Percentiles rank a stretch among this genome's conserved stretches.
Evolutionary conservation across 2,888 invertebrate species (phyloP).

Genomic region (Dynastes grantii): DNA sequence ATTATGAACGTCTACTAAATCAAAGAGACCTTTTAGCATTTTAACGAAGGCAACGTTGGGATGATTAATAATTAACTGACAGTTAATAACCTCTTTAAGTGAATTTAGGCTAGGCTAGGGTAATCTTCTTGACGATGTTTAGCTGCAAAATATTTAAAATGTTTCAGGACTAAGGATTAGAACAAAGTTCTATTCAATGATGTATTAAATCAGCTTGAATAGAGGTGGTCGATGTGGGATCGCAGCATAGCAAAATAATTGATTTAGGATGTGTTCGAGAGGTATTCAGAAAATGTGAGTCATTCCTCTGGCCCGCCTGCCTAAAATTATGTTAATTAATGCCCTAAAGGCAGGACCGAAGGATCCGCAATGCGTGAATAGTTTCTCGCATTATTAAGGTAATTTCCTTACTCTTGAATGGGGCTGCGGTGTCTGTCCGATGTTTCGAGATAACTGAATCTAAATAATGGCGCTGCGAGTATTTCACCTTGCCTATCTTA

Average conservation of each 20-base stretch:
- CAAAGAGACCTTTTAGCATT: too few species aligned
- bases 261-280: not conserved
- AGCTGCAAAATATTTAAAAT: too few species aligned
- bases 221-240: not conserved
- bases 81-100: too few species aligned
- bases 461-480: too few species aligned
- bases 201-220: not conserved
- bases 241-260: not conserved
- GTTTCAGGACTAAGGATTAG: too few species aligned
- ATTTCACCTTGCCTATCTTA: too few species aligned
- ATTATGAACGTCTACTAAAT: too few species aligned
- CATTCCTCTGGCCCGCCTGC: not conserved
- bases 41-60: too few species aligned
- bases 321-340: constrained; percentile 18
- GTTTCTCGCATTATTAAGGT: not conserved
- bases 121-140: too few species aligned
- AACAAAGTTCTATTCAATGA: too few species aligned
- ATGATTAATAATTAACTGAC: too few species aligned
- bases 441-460: not conserved
- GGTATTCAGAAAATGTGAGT: constrained; percentile 17
- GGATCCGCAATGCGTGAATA: not conserved
- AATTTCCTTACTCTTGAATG: not conserved
- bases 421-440: not conserved
- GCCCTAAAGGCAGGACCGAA: not conserved
- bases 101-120: too few species aligned